These are phyloP conservation scores for Zaprionus lachaisei DNA, from an alignment of 1,140 invertebrate species.

Conservation along the genomic window DNA sequence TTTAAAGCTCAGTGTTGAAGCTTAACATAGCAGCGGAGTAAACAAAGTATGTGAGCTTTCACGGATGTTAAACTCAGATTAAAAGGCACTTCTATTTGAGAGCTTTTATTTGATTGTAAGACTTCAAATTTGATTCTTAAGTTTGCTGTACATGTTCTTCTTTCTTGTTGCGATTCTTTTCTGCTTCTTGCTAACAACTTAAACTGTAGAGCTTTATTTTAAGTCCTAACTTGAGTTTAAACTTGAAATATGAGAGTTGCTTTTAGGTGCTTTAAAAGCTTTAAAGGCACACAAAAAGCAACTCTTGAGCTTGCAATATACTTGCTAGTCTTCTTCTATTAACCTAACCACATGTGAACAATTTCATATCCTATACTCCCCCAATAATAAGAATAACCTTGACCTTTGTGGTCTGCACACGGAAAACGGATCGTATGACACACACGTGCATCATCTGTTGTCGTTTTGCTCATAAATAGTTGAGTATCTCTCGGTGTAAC, in stretches of 20 bases:
- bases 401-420: constrained; percentile 4
- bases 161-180: too few species aligned
- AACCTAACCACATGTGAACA: background rate
- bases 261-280: background rate
- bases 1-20: background rate
- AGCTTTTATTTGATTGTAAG: too few species aligned
- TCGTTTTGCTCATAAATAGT: background rate
- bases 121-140: background rate
- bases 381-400: background rate
- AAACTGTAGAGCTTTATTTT: background rate
- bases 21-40: too few species aligned
- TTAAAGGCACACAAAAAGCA: background rate
- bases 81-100: too few species aligned
- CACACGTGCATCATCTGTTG: background rate
- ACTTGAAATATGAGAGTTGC: background rate
- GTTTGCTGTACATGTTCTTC: too few species aligned
- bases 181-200: too few species aligned
- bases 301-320: background rate
- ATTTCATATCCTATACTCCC: background rate
- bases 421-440: background rate
- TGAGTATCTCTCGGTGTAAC: background rate
- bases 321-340: background rate
- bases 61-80: too few species aligned
- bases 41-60: too few species aligned
- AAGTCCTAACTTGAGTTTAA: background rate